Evolutionary conservation across 2,797 vertebrate genomes (phyloP), one percentile per base, ranked within the genome.

Genomic region (Tenualosa ilisha): DNA sequence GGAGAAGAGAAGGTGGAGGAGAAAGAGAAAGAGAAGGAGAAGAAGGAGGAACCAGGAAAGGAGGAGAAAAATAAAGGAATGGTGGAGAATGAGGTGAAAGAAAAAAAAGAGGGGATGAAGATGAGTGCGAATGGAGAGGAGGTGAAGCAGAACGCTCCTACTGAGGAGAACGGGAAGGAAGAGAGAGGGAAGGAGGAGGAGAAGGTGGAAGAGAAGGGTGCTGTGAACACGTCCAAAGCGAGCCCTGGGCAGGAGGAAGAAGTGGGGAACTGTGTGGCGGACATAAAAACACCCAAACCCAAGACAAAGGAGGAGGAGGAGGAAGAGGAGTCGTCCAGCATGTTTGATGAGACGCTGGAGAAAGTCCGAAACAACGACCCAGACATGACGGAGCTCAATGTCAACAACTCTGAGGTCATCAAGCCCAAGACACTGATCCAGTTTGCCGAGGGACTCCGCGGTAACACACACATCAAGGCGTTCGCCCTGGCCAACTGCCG

Each of bases 381-480:
- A 0, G 92, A 94, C 61, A 93, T 97, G 86, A 91, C 89, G 0
- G 98, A 99, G 86, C 96, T 99, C 89, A 99, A 98, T 0, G 95
- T 99, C 83, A 99, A 99, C 96, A 99, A 99, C 94, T 98, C 97
- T 0, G 98, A 99, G 89, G 97, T 97, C 84, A 99, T 99, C 92
- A 99, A 96, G 86, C 95, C 93, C 0, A 98, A 98, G 91, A 98
- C 97, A 0, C 92, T 99, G 86, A 97, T 99, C 12, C 96, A 97
- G 87, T 99, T 99, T 85, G 95, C 98, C 0, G 97, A 97, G 87
- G 97, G 96, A 0, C 91, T 99, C 90, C 96, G 95, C 88, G 95
- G 95, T 92, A 99, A 99, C 95, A 97, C 96, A 0, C 91, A 95
- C 15, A 91, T 98, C n/a, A 97, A 96, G 90, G 93, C 92, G 1